These are phyloP conservation scores for Megaceryle torquata DNA, from an alignment of 2,113 vertebrate species.

Conservation along the genomic window DNA sequence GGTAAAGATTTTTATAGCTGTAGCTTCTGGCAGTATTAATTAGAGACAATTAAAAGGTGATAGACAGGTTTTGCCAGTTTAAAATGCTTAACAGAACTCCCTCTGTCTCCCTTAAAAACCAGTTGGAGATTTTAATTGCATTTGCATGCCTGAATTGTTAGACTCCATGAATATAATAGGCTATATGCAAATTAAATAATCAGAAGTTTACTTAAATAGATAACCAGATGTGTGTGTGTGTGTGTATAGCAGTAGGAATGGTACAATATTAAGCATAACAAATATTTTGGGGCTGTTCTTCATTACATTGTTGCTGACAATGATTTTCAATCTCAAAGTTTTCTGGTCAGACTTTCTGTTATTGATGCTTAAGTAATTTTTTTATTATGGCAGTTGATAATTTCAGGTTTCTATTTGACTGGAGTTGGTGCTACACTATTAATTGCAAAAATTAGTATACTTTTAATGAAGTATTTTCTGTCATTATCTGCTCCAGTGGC, in stretches of 20 bases:
- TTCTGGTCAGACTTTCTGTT: not conserved
- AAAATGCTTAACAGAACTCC: conserved; percentile 50
- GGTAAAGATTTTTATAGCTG: conserved; percentile 56
- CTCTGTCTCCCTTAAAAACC: conserved; percentile 38
- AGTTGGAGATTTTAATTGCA: conserved; percentile 24
- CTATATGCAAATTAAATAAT: not conserved
- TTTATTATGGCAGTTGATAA: not conserved
- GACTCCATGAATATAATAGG: not conserved
- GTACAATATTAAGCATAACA: not conserved
- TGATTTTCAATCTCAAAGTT: not conserved
- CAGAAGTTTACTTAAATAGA: not conserved
- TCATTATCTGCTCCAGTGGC: conserved; percentile 33
- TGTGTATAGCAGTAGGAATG: not conserved
- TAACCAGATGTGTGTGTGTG: not conserved
- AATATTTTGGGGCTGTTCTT: not conserved
- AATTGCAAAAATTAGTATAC: not conserved
- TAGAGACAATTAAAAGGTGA: conserved; percentile 50
- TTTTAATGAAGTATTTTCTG: conserved; percentile 39
- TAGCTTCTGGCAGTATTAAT: conserved; percentile 61
- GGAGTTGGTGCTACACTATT: not conserved
- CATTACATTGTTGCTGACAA: not conserved
- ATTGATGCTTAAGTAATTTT: not conserved
- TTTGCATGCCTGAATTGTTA: conserved; percentile 21
- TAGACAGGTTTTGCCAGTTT: conserved; percentile 52
- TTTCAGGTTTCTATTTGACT: conserved; percentile 18